Conservation (phyloP, 92 coral and sea anemone genomes). For the Epizoanthus ramosus region DNA sequence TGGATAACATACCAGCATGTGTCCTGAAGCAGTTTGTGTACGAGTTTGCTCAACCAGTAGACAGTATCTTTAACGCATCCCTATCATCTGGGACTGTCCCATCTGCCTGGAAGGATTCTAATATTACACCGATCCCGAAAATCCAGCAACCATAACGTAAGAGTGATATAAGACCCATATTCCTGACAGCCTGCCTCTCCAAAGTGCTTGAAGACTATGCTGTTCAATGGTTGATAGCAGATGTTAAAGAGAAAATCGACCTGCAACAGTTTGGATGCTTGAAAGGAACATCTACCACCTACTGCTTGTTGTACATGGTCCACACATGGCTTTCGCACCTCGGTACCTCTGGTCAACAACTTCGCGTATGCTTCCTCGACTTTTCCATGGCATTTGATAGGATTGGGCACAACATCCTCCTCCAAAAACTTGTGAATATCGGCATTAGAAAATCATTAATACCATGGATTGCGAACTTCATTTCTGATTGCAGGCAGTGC, state of each 20-base stretch:
- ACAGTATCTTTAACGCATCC: constrained; percentile 25
- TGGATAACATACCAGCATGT: constrained; percentile 50
- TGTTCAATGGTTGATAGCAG: constrained; percentile 20
- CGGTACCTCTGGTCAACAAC: too few relatives aligned
- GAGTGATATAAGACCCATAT: too few relatives aligned
- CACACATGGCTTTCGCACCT: constrained; percentile 52
- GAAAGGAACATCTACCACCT: constrained; percentile 36
- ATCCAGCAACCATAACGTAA: too few relatives aligned
- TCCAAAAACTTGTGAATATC: constrained; percentile 24
- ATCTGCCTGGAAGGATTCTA: not conserved
- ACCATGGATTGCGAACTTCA: constrained; percentile 20
- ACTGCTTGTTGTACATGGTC: constrained; percentile 43
- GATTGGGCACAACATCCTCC: constrained; percentile 30
- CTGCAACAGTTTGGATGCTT: constrained; percentile 32
- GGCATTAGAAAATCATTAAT: constrained; percentile 16
- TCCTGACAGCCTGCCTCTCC: too few relatives aligned
- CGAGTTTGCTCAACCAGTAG: constrained; percentile 37
- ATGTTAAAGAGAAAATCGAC: constrained; percentile 22
- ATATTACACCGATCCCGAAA: not conserved
- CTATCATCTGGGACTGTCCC: not conserved
- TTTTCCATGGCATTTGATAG: not conserved
- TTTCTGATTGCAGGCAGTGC: too few relatives aligned
- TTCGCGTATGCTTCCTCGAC: too few relatives aligned
- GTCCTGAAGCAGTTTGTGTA: constrained; percentile 49
- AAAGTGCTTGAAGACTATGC: not conserved